Conservation (phyloP, 2,113 vertebrate genomes). For the Aegotheles bennettii region DNA sequence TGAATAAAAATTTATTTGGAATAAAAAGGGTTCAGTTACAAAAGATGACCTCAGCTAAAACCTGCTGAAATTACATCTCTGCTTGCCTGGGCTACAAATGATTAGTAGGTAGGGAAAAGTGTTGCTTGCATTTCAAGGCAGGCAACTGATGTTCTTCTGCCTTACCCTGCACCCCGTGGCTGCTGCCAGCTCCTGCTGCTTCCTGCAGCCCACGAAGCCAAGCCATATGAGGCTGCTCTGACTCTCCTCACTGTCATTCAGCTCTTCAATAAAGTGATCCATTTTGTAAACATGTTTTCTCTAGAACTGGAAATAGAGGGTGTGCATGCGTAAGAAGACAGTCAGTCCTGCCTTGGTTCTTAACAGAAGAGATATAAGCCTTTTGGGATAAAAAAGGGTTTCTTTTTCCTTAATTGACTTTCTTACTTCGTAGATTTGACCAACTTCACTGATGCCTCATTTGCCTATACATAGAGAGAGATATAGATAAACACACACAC, state of each 20-base stretch:
- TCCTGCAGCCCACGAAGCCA: neutral
- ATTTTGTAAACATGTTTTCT: rapidly evolving
- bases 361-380: neutral
- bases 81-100: neutral
- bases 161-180: neutral
- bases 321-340: neutral
- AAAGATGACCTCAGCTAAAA: neutral
- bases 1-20: neutral
- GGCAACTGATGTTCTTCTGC: neutral
- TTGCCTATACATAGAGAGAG: neutral
- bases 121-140: neutral
- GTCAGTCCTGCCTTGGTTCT: neutral
- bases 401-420: neutral
- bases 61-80: neutral
- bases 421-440: neutral
- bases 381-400: neutral
- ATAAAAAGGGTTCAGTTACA: neutral
- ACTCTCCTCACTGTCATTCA: neutral
- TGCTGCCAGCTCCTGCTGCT: neutral
- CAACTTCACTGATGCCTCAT: neutral
- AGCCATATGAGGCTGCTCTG: neutral
- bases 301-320: neutral
- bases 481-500: neutral
- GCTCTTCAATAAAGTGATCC: neutral
- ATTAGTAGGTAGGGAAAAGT: neutral